Percentiles rank a stretch among this genome's conserved stretches.
Evolutionary conservation across 1,140 invertebrate genomes (phyloP).

Genomic region (Apocrypta bakeri): DNA sequence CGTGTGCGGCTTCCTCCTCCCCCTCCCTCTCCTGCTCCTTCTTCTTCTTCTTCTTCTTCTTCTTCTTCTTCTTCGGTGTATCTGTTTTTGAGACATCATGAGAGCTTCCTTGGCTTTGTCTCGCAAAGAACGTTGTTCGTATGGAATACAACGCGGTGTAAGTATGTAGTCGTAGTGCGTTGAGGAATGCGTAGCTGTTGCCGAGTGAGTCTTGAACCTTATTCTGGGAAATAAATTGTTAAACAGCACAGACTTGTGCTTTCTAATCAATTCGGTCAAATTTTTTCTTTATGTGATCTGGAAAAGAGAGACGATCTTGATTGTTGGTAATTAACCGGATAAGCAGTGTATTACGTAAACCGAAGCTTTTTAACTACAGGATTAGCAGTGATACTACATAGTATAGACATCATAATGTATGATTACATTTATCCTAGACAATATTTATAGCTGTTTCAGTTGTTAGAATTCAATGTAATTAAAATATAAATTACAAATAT

Average conservation of each 20-base stretch:
- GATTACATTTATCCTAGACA: too few relatives aligned
- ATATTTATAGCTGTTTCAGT: background rate
- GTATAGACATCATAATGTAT: too few relatives aligned
- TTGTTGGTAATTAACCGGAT: background rate
- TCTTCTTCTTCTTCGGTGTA: background rate
- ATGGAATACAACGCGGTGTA: background rate
- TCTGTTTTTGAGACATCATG: background rate
- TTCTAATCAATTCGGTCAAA: background rate
- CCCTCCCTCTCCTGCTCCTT: constrained; percentile 21
- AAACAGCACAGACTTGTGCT: background rate
- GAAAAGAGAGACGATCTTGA: background rate
- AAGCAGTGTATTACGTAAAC: background rate
- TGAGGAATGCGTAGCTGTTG: constrained; percentile 45
- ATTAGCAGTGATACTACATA: background rate
- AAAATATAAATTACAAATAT: too few relatives aligned
- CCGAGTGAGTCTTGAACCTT: background rate
- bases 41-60: constrained; percentile 42
- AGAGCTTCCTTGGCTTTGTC: constrained; percentile 31
- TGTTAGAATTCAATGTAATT: too few relatives aligned
- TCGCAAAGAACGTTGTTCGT: background rate
- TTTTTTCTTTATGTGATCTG: background rate
- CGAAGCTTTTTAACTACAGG: too few relatives aligned
- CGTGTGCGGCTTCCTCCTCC: constrained; percentile 4
- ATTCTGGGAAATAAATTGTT: constrained; percentile 39
- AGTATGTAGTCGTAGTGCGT: background rate